Conservation (phyloP, 2,797 vertebrate genomes). For the Hydrolagus colliei region DNA sequence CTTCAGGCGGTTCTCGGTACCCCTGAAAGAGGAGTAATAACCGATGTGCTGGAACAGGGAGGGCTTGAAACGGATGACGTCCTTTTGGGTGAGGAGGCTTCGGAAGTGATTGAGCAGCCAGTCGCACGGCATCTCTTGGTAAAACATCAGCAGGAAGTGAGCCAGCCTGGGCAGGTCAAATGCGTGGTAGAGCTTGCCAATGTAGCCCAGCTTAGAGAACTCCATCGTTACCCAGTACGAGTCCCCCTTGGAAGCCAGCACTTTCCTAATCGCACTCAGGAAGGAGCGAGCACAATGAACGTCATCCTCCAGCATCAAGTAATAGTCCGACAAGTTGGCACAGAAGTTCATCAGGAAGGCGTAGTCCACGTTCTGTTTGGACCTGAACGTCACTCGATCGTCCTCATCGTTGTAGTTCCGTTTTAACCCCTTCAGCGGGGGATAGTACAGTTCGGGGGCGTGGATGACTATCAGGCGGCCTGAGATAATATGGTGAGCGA, state of each 20-base stretch:
- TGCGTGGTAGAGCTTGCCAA: conserved; percentile 75
- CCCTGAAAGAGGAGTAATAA: conserved; percentile 62
- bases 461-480: conserved; percentile 66
- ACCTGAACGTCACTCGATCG: conserved; percentile 64
- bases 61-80: conserved; percentile 59
- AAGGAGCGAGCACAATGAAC: conserved; percentile 61
- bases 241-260: conserved; percentile 46
- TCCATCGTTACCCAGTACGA: conserved; percentile 69
- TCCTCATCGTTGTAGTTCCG: conserved; percentile 60
- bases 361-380: conserved; percentile 77
- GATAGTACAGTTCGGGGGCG: conserved; percentile 48
- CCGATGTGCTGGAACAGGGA: conserved; percentile 73
- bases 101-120: conserved; percentile 70
- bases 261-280: conserved; percentile 56
- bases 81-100: conserved; percentile 61
- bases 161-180: conserved; percentile 61
- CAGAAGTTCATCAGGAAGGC: conserved; percentile 71
- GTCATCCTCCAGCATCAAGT: conserved; percentile 75
- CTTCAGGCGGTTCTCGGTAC: conserved; percentile 59
- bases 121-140: conserved; percentile 76
- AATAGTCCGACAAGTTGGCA: conserved; percentile 62
- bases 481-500: conserved; percentile 51
- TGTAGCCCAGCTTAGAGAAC: conserved; percentile 76
- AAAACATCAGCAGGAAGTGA: conserved; percentile 75
- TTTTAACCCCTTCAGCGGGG: conserved; percentile 55